Percentiles rank a stretch among this genome's conserved stretches.
These are phyloP conservation scores for Brachypalpus laphriformis DNA, from an alignment of 2,888 invertebrate genomes.

Conservation along the genomic window DNA sequence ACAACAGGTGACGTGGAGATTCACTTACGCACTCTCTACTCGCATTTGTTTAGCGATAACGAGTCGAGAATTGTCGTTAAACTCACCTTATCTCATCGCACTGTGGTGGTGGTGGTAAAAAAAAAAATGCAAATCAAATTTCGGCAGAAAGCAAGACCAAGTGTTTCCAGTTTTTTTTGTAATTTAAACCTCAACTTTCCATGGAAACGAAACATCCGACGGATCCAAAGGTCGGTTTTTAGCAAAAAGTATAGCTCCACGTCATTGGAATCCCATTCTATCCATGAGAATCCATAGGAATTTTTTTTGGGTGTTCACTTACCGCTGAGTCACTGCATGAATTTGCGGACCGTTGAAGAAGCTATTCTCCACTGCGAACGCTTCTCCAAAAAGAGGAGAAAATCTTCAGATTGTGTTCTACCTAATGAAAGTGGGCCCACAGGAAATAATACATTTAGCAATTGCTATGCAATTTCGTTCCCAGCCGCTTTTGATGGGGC, in stretches of 20 bases:
- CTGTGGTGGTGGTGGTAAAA: background rate
- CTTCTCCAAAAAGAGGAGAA: background rate
- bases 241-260: constrained; percentile 1
- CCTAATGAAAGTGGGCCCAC: background rate
- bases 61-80: background rate
- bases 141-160: constrained; percentile 7
- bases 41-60: background rate
- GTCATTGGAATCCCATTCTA: constrained; percentile 48
- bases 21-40: constrained; percentile 1
- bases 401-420: background rate
- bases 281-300: constrained; percentile 9
- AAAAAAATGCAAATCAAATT: constrained; percentile 1
- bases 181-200: constrained; percentile 28
- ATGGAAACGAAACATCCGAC: constrained; percentile 57
- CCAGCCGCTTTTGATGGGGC: background rate
- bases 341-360: constrained; percentile 10
- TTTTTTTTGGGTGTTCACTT: background rate
- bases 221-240: constrained; percentile 47
- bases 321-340: constrained; percentile 27
- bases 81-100: constrained; percentile 3
- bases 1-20: constrained; percentile 6
- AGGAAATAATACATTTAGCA: background rate
- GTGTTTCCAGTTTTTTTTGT: constrained; percentile 4
- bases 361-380: background rate
- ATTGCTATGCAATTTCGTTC: background rate